Evolutionary conservation across 1,140 invertebrate genomes (phyloP), one percentile per base, ranked within the genome.

Genomic region (Drosophila rufa): DNA sequence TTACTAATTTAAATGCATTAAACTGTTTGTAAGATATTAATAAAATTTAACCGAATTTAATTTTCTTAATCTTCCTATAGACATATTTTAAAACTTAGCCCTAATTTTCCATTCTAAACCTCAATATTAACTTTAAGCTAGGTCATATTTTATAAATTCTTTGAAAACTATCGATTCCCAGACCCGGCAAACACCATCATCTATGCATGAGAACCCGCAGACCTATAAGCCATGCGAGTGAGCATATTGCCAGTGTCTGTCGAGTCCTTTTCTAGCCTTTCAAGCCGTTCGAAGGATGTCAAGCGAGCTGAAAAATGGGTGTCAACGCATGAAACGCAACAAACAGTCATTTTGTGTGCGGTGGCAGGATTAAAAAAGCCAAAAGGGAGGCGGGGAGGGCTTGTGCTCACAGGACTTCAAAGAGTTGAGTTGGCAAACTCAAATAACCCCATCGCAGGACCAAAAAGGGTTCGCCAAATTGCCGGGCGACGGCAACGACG

Each of bases 291-390:
- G 56, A 45, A 61, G 56, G 59, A 25, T 74, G 68, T 45, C 51
- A 75, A 78, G 36, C 46, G 75, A 75, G 43, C 70, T 69, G 68
- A 70, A 80, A 77, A 78, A 67, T 91, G 87, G 87, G 89, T 91
- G 89, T 91, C 73, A 79, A 84, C 83, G 75, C 77, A 85, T 91
- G 81, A 91, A 89, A 83, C 61, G 76, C 83, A 81, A 80, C 79
- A 91, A 90, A 90, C 86, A 91, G 76, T 91, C 66, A 90, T 78
- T 82, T 86, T 67, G 61, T 61, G 71, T 68, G 58, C 42, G 51
- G 60, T 60, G 65, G 53, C 61, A 69, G 79, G 69, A 65, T 45
- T 62, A 58, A 59, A 75, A 59, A 45, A 38, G 33, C 9, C 17
- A 36, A 61, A 27, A 53, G 45, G 19, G 56, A 33, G 30, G 14